Base-by-base conservation (phyloP, 2,888 invertebrate genomes). In the Hirudinaria manillensis region DNA sequence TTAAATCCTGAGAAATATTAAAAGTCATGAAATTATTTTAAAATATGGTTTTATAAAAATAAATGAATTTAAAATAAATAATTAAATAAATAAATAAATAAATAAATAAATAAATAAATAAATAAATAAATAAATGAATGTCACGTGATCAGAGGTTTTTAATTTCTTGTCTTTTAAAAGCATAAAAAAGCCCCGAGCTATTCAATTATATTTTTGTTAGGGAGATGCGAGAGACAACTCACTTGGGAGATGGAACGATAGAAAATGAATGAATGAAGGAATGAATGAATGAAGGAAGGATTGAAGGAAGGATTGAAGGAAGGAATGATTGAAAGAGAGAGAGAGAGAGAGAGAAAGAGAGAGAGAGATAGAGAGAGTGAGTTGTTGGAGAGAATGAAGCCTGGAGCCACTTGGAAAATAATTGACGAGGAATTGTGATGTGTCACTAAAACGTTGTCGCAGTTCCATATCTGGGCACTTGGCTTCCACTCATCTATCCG, bases 351-450 rank as follows among this genome's bases (percentile, higher is more conserved):
- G 45, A 45, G 6, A n/a, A n/a, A n/a, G n/a, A n/a, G 68, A 68
- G 10, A 10, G 36, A 36, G 36, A 36, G 16, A 6, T 10, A 45
- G 45, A 45, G 45, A 45, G 13, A 45, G 16, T 45, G 45, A 45
- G 6, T 45, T 45, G 10, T 10, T 4, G 24, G 29, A 61, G 24
- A 7, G 61, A 16, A 27, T 16, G 61, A 61, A 61, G 61, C 24
- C 24, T 61, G 61, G 61, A 61, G 29, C 24, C 61, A 61, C 24
- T 61, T 61, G 29, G 61, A 29, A 61, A 61, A 61, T 61, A 61
- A 61, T 61, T 61, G 61, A 61, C 24, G 45, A 45, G 45, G 45
- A 1, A 45, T 45, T 45, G 45, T 45, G 45, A 45, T 45, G 45
- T 7, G 45, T 7, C 45, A 45, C 45, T 45, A 45, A 45, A 45